Base-by-base conservation (phyloP, 2,113 vertebrate genomes). In the Oenanthe oenanthe region DNA sequence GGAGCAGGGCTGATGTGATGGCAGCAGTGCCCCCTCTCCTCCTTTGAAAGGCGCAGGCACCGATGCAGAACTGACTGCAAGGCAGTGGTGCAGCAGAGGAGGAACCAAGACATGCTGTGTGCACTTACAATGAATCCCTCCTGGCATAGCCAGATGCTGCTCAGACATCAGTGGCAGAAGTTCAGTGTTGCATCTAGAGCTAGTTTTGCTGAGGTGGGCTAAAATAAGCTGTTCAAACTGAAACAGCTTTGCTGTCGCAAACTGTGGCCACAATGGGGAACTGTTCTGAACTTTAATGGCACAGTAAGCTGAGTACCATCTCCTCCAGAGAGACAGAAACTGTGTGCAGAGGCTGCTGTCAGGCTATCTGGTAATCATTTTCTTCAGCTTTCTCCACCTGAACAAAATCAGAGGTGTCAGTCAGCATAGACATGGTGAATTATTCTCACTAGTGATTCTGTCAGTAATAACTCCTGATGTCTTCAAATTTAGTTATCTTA, bases 91-190 rank as follows among this genome's bases (percentile, higher is more conserved):
- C 28, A 29, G 60, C 36, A 54, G 20, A 86, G 42, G 17, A 61
- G 38, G 67, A 86, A 86, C 3, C 0, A 17, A 60, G 42, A 38
- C 1, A 1, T n/a, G 0, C 3, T 16, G 45, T 6, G 8, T 40
- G n/a, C 72, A 85, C 26, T 36, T 25, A 34, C 17, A 70, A 4
- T 53, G 47, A 76, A 50, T 58, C 54, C 51, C 42, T 77, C 54
- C 71, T 57, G 54, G 22, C 29, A 2, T 2, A 70, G 88, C 66
- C 57, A 65, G 17, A 4, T 13, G 32, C 58, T 47, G 32, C 26
- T 90, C 54, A 83, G 67, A 80, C 1, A 0, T 60, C 79, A 54
- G 38, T 29, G 38, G 66, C 40, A 89, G 43, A 85, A 79, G 66
- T 57, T 88, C 60, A 60, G 32, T 25, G 85, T 24, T 83, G 50